Percentiles rank a stretch among this genome's conserved stretches.
Conservation (phyloP, 2,797 vertebrate species). For the Carduelis carduelis region DNA sequence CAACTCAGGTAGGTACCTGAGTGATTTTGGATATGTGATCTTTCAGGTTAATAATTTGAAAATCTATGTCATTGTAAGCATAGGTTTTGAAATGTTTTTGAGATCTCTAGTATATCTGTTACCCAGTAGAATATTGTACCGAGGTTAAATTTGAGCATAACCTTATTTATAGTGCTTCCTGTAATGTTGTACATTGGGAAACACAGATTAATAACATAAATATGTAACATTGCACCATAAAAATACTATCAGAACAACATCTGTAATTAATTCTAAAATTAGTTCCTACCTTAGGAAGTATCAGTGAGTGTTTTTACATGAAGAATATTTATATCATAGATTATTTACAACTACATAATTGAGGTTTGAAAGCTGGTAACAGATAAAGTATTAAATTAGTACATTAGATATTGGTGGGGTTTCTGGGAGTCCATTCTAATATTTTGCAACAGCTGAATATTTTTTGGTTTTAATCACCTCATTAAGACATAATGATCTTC, state of each 20-base stretch:
- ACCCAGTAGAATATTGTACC: neutral
- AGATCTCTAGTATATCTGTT: neutral
- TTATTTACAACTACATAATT: neutral
- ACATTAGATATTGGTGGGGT: conserved; percentile 8
- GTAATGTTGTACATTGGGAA: neutral
- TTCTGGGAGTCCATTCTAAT: conserved; percentile 25
- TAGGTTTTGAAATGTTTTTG: neutral
- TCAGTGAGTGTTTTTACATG: neutral
- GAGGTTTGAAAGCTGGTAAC: conserved; percentile 24
- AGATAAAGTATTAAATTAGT: neutral
- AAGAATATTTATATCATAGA: neutral
- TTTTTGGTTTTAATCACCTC: conserved; percentile 70
- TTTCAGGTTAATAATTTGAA: neutral
- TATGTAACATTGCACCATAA: neutral
- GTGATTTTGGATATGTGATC: neutral
- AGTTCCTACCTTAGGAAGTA: neutral
- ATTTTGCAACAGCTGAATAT: conserved; percentile 60
- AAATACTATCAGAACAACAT: neutral
- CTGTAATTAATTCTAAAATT: neutral
- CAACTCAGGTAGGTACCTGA: neutral
- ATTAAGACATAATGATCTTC: conserved; percentile 69
- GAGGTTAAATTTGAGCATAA: neutral
- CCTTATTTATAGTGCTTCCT: neutral
- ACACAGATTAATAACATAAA: neutral
- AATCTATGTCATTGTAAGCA: neutral